Evolutionary conservation across 2,888 invertebrate species (phyloP).

Genomic region (Rotaria socialis): DNA sequence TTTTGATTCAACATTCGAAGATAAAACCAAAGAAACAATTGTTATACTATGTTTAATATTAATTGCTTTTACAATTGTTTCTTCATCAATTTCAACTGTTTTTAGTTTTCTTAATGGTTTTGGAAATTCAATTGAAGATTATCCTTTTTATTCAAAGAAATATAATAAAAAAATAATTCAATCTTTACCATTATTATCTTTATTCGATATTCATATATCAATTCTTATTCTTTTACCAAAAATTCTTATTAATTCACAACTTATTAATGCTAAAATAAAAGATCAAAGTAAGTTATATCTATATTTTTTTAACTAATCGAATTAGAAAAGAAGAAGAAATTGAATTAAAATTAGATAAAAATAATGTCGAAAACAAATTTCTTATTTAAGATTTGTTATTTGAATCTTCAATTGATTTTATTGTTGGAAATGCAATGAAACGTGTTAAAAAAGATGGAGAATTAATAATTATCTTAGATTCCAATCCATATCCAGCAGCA

Average conservation of each 20-base stretch:
- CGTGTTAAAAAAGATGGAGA: background rate
- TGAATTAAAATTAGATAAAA: too few relatives aligned
- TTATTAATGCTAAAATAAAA: background rate
- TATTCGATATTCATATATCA: background rate
- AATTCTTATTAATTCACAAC: background rate
- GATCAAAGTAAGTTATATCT: background rate
- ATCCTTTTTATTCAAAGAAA: background rate
- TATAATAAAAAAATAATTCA: background rate
- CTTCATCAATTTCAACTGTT: background rate
- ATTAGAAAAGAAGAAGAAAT: too few relatives aligned
- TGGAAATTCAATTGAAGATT: slow-evolving; percentile 20
- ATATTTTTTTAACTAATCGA: too few relatives aligned
- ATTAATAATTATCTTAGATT: background rate
- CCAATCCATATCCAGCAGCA: background rate
- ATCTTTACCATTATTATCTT: background rate
- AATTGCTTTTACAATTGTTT: background rate
- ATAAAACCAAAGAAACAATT: background rate
- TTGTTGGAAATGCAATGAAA: background rate
- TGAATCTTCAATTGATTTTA: slow-evolving; percentile 2
- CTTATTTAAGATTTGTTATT: background rate
- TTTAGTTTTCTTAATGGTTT: background rate
- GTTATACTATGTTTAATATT: background rate
- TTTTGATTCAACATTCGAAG: background rate
- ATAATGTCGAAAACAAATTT: too few relatives aligned
- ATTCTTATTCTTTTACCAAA: background rate